These are phyloP conservation scores for Orthonyx spaldingii DNA, from an alignment of 2,113 vertebrate species.

Conservation along the genomic window DNA sequence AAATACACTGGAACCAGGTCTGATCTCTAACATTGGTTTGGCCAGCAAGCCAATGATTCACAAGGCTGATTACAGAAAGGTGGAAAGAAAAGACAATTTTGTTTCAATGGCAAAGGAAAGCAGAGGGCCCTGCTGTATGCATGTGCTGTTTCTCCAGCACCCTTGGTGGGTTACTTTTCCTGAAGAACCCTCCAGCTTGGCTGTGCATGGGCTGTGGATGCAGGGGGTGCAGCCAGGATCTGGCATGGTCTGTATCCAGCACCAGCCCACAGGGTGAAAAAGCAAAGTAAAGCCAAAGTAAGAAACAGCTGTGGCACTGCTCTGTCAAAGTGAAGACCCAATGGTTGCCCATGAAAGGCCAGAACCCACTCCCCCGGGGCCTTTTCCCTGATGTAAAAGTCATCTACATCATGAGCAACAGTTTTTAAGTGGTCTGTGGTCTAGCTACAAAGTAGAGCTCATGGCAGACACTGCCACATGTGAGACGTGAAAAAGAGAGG, in stretches of 20 bases:
- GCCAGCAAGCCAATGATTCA: accelerated
- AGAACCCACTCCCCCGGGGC: accelerated
- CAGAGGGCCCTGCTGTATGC: not conserved
- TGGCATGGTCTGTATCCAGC: not conserved
- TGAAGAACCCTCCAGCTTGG: not conserved
- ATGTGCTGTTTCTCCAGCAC: not conserved
- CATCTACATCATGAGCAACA: accelerated
- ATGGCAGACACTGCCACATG: not conserved
- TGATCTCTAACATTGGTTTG: not conserved
- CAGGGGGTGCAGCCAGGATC: not conserved
- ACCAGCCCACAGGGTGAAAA: not conserved
- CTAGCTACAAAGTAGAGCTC: not conserved
- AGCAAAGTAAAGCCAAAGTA: not conserved
- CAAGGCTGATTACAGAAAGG: not conserved
- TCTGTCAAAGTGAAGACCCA: not conserved
- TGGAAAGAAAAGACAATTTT: not conserved
- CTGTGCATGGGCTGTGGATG: not conserved
- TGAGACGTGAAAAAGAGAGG: not conserved
- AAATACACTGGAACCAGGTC: not conserved
- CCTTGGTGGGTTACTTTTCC: not conserved
- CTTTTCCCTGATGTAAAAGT: not conserved
- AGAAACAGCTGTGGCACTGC: not conserved
- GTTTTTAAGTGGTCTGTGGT: not conserved
- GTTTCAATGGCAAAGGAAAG: not conserved
- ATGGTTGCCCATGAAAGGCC: accelerated